Evolutionary conservation across 2,797 vertebrate genomes (phyloP).

Genomic region (Amblyraja radiata): DNA sequence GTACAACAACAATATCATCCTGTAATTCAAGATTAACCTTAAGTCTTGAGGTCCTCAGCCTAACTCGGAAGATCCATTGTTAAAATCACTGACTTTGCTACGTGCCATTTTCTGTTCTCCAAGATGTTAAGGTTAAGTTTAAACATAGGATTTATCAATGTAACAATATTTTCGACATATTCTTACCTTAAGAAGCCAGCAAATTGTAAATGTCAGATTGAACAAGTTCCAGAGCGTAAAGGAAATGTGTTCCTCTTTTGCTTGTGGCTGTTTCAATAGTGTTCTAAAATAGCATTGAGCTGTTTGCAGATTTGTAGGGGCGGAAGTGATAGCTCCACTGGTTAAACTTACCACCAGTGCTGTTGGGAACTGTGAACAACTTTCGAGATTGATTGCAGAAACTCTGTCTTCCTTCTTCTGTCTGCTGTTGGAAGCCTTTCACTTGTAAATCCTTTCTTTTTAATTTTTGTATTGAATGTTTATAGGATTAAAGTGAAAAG

Average conservation of each 20-base stretch:
- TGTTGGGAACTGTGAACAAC: not conserved
- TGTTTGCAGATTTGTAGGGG: not conserved
- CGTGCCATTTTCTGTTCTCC: not conserved
- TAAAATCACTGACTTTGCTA: not conserved
- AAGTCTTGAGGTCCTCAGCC: no score
- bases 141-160: not conserved
- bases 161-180: not conserved
- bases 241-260: constrained; percentile 27
- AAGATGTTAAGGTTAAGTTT: not conserved
- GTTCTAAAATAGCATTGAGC: not conserved
- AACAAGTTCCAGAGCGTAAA: not conserved
- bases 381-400: not conserved
- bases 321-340: not conserved
- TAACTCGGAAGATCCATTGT: no score
- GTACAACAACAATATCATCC: not conserved
- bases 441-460: not conserved
- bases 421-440: not conserved
- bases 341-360: not conserved
- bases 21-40: not conserved
- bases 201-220: not conserved
- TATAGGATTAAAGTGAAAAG: not conserved
- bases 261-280: not conserved
- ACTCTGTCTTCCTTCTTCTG: not conserved
- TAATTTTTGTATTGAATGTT: not conserved
- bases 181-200: constrained; percentile 24